A percentile compares a stretch with the other conserved stretches of the same genome.
Evolutionary conservation across 2,113 vertebrate species (phyloP).

Genomic region (Pantherophis guttatus): DNA sequence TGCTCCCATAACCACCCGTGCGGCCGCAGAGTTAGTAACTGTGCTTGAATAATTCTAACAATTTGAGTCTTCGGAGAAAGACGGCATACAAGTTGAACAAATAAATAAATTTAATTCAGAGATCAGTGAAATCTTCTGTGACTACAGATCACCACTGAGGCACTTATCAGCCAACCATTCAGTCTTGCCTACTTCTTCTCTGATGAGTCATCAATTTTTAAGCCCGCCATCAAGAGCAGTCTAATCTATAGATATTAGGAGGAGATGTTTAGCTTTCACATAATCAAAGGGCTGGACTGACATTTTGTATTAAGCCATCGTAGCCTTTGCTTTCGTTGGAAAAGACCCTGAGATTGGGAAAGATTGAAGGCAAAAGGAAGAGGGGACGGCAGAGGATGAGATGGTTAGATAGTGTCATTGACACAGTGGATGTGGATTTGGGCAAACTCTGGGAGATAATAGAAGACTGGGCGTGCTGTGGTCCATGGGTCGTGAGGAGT

Average conservation of each 20-base stretch:
- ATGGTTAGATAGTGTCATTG: not conserved
- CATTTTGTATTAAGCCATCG: not conserved
- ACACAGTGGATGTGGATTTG: not conserved
- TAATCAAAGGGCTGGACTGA: not conserved
- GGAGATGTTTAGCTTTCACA: not conserved
- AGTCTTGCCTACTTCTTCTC: not conserved
- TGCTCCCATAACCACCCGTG: no score
- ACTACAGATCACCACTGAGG: not conserved
- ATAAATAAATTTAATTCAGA: not conserved
- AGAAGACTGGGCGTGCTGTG: not conserved
- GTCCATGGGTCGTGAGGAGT: not conserved
- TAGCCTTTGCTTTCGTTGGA: not conserved
- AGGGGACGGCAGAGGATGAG: not conserved
- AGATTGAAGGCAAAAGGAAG: not conserved
- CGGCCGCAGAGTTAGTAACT: not conserved
- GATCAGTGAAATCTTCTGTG: not conserved
- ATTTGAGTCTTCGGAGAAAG: not conserved
- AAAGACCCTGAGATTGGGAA: not conserved
- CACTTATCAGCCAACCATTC: not conserved
- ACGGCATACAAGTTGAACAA: no score
- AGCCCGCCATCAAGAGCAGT: not conserved
- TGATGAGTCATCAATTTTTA: not conserved
- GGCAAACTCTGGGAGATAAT: not conserved
- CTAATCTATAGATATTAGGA: not conserved
- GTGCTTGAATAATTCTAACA: not conserved